Conservation (phyloP, 2,797 vertebrate species). For the Ambastaia sidthimunki region DNA sequence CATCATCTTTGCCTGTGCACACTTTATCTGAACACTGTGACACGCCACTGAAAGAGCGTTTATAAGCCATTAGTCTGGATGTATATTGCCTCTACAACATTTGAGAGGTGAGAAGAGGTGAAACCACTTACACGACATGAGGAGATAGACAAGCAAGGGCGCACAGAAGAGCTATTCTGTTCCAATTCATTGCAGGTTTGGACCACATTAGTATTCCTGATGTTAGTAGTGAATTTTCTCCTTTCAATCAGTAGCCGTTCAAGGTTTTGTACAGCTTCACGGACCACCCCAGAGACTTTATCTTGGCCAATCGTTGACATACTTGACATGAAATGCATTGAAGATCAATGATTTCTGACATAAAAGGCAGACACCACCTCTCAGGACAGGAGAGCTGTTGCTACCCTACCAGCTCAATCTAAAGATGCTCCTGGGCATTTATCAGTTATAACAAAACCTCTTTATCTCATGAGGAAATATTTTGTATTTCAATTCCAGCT, state of each 20-base stretch:
- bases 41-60: constrained; percentile 33
- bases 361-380: constrained; percentile 39
- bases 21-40: background rate
- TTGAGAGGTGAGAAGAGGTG: constrained; percentile 46
- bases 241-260: constrained; percentile 53
- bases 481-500: constrained; percentile 18
- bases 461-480: constrained; percentile 42
- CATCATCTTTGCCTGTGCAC: background rate
- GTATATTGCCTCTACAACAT: constrained; percentile 47
- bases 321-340: constrained; percentile 49
- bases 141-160: constrained; percentile 43
- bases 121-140: constrained; percentile 48
- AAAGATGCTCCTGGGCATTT: constrained; percentile 50
- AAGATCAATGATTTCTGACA: constrained; percentile 55
- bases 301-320: constrained; percentile 44
- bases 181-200: constrained; percentile 47
- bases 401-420: constrained; percentile 50
- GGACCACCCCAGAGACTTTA: constrained; percentile 42
- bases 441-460: constrained; percentile 31
- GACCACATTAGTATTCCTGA: constrained; percentile 59
- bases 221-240: constrained; percentile 36
- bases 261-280: constrained; percentile 56
- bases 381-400: constrained; percentile 40
- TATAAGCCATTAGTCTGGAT: constrained; percentile 54
- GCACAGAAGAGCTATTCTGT: constrained; percentile 38